Conservation (phyloP, 1,140 invertebrate species). For the Spodoptera litura region DNA sequence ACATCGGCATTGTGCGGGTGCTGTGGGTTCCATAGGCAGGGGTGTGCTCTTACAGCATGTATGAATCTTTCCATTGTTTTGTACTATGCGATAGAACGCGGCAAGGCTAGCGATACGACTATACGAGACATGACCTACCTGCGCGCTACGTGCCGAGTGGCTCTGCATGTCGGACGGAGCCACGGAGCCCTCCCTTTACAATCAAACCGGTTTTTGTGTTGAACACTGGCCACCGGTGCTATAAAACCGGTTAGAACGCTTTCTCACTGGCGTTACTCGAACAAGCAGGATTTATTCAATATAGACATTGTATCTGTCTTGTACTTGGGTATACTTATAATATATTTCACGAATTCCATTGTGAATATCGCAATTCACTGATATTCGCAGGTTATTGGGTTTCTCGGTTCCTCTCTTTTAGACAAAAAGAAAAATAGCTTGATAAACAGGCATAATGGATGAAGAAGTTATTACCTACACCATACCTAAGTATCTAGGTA, state of each 20-base stretch:
- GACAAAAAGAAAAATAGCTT: too few species aligned
- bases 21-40: slow-evolving; percentile 78
- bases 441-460: too few species aligned
- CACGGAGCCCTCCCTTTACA: slow-evolving; percentile 48
- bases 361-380: too few species aligned
- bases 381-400: too few species aligned
- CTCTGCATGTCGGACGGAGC: slow-evolving; percentile 37
- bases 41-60: slow-evolving; percentile 70
- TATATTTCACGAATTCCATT: too few species aligned
- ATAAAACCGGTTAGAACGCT: slow-evolving; percentile 49
- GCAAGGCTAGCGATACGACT: neutral
- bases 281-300: neutral
- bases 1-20: slow-evolving; percentile 76
- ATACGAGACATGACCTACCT: neutral
- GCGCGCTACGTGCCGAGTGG: slow-evolving; percentile 21
- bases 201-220: slow-evolving; percentile 60
- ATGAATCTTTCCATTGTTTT: slow-evolving; percentile 75
- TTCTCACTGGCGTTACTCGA: slow-evolving; percentile 32
- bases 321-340: too few species aligned
- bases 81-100: neutral
- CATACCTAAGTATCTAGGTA: too few species aligned
- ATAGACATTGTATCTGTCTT: neutral
- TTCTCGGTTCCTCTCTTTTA: too few species aligned
- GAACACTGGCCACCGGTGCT: slow-evolving; percentile 29
- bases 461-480: too few species aligned